A percentile compares a stretch with the other conserved stretches of the same genome.
Evolutionary conservation across 1,140 invertebrate genomes (phyloP).

Genomic region (Sitophilus oryzae): DNA sequence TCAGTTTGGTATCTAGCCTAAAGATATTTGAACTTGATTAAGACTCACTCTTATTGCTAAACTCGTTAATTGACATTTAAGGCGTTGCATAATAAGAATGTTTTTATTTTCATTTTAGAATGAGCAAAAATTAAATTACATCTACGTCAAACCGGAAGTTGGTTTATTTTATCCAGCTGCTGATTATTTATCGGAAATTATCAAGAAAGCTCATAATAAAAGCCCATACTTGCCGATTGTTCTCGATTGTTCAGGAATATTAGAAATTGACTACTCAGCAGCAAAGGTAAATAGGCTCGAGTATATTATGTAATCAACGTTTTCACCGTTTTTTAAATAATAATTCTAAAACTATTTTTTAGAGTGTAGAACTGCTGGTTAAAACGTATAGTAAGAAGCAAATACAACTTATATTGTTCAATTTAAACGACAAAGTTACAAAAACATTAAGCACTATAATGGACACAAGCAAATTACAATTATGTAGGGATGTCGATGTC

Average conservation of each 20-base stretch:
- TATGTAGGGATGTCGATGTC: slow-evolving; percentile 23
- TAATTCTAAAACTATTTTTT: slow-evolving; percentile 23
- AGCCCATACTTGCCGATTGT: slow-evolving; percentile 49
- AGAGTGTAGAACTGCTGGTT: slow-evolving; percentile 32
- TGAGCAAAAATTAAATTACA: slow-evolving; percentile 60
- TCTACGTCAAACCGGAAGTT: slow-evolving; percentile 73
- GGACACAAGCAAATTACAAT: slow-evolving; percentile 24
- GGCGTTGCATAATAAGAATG: too few relatives aligned
- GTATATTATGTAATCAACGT: neutral
- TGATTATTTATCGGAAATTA: slow-evolving; percentile 52
- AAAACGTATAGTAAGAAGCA: slow-evolving; percentile 32
- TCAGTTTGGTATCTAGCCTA: too few relatives aligned
- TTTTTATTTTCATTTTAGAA: slow-evolving; percentile 47
- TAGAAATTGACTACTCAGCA: slow-evolving; percentile 59
- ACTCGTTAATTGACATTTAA: too few relatives aligned
- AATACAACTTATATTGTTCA: slow-evolving; percentile 28
- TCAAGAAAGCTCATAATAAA: slow-evolving; percentile 46
- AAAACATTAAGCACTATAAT: slow-evolving; percentile 24
- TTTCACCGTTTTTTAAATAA: neutral
- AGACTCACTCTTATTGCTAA: too few relatives aligned
- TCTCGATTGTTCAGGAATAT: slow-evolving; percentile 54
- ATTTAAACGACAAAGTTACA: slow-evolving; percentile 29
- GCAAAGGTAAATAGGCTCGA: slow-evolving; percentile 29
- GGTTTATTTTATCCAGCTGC: slow-evolving; percentile 84
- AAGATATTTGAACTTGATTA: too few relatives aligned